Conservation (phyloP, 2,888 invertebrate species). For the Carterocephalus palaemon region DNA sequence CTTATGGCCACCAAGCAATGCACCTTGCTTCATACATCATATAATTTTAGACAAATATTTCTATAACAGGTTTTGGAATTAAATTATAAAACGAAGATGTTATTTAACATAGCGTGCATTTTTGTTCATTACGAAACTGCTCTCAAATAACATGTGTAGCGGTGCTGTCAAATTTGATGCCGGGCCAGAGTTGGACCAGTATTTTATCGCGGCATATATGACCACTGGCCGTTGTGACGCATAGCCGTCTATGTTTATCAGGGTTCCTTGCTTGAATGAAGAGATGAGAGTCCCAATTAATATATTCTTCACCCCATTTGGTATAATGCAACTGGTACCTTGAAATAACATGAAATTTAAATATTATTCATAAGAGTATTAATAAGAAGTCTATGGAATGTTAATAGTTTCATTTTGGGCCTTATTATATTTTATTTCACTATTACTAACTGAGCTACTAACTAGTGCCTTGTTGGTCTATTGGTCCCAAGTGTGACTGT, state of each 20-base stretch:
- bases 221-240: conserved; percentile 47
- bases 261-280: conserved; percentile 19
- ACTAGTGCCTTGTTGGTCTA: too few species aligned
- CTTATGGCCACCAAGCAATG: too few species aligned
- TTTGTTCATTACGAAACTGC: conserved; percentile 22
- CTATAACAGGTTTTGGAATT: conserved; percentile 11
- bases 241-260: conserved; percentile 39
- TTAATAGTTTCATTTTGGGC: too few species aligned
- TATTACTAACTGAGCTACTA: too few species aligned
- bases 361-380: too few species aligned
- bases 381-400: too few species aligned
- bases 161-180: conserved; percentile 22
- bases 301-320: too few species aligned
- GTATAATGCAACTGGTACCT: too few species aligned
- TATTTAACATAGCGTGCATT: conserved; percentile 18
- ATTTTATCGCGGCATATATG: conserved; percentile 47
- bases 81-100: conserved; percentile 9
- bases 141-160: conserved; percentile 24
- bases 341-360: too few species aligned
- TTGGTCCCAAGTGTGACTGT: too few species aligned
- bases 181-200: conserved; percentile 38
- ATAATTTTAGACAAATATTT: conserved; percentile 9
- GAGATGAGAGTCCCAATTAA: conserved; percentile 21
- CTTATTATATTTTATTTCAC: too few species aligned
- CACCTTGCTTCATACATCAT: too few species aligned